phyloP scores from a whole-genome alignment of 2,113 vertebrate species.

The Cyprinus carpio region DNA sequence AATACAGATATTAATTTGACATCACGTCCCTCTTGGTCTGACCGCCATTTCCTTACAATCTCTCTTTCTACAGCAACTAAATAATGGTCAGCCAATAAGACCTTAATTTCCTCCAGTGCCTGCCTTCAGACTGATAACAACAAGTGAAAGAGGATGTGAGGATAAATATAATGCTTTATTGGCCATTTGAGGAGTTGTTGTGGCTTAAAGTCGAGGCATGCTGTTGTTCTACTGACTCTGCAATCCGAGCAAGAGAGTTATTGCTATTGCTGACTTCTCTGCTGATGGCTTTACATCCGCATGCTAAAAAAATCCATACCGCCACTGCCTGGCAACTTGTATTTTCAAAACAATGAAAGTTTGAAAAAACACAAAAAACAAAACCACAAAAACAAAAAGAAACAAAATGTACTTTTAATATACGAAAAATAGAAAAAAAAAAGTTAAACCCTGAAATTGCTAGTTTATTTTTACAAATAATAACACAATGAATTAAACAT shows the following conservation, averaged over 20 bases:
- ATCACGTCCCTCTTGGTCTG: not conserved
- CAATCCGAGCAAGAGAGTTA: not conserved
- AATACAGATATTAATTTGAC: not conserved
- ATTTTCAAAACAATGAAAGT: not conserved
- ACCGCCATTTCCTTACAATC: conserved; percentile 3
- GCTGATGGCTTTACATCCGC: not conserved
- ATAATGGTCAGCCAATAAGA: conserved; percentile 34
- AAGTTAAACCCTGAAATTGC: not conserved
- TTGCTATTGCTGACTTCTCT: not conserved
- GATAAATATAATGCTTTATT: conserved; percentile 62
- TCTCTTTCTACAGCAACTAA: conserved; percentile 5
- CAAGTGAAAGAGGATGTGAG: conserved; percentile 33
- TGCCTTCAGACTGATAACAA: conserved; percentile 53
- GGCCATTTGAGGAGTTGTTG: conserved; percentile 13
- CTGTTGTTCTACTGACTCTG: conserved; percentile 6
- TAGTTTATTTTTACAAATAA: not conserved
- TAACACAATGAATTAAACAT: not conserved
- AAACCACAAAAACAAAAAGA: too few species aligned
- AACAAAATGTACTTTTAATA: not conserved
- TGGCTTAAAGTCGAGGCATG: not conserved
- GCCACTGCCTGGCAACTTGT: not conserved
- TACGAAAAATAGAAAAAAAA: too few species aligned
- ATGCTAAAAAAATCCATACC: not conserved
- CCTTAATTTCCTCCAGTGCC: conserved; percentile 4
- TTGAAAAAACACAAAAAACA: not conserved